Evolutionary conservation across 2,888 invertebrate species (phyloP), one percentile per base, ranked within the genome.

Genomic region (Cremastinae sp.): DNA sequence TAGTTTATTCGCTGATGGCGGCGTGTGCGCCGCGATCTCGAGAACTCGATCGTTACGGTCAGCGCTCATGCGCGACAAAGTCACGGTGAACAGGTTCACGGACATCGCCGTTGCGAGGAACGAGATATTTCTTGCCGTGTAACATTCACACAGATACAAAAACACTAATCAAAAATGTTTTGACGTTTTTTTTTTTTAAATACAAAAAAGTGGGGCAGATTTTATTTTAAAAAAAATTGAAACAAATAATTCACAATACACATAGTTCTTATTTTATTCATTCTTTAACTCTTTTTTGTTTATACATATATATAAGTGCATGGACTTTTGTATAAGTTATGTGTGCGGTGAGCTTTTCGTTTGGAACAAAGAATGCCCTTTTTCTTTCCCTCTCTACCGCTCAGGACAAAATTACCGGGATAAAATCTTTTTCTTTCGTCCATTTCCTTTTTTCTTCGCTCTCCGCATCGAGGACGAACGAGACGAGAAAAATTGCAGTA

Each of bases 71-170:
- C 78, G 78, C 78, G 78, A 75, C 78, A 75, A 79, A 79, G 78
- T 79, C 79, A 79, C 79, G 79, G 79, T 79, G 75, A 79, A 79
- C 79, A 78, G 79, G 78, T 78, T 78, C 70, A 77, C 74, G 78
- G 74, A 71, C 74, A 74, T 43, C 69, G 65, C 41, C 51, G 5
- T 28, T 5, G 28, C 5, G 5, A 2, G 43, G 70, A 61, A 61
- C 77, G 71, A 74, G 71, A 74, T 70, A 66, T 70, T 66, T 71
- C 77, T 54, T 47, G 59, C 36, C 54, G 59, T 38, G 43, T 49
- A 28, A 28, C 61, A 22, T 68, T 68, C 43, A 20, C 61, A n/a
- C n/a, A n/a, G n/a, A n/a, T n/a, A n/a, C n/a, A n/a, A n/a, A n/a
- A n/a, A n/a, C n/a, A n/a, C n/a, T n/a, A n/a, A n/a, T n/a, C n/a